These are phyloP conservation scores for Urocitellus parryii DNA, from an alignment of 2,113 vertebrate genomes.

Conservation along the genomic window DNA sequence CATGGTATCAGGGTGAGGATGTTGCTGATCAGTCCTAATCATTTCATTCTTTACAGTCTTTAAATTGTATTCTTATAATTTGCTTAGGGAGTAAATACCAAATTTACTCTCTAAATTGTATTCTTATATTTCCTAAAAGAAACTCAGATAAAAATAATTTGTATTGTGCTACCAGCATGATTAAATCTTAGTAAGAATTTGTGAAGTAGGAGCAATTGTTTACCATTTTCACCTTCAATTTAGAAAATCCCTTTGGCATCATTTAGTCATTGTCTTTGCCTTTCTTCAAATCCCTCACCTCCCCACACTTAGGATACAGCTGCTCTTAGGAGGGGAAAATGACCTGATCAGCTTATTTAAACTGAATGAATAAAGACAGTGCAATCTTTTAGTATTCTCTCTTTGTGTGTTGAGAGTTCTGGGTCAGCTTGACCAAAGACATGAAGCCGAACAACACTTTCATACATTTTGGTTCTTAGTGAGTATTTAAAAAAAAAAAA, in stretches of 20 bases:
- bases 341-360: background rate
- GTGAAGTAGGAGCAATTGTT: background rate
- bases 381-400: background rate
- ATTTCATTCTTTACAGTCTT: background rate
- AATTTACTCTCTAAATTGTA: background rate
- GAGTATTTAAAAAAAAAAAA: too few species aligned
- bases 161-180: background rate
- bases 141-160: background rate
- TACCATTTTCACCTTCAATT: background rate
- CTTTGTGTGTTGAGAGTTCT: background rate
- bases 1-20: background rate
- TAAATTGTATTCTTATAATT: background rate
- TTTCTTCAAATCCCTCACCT: background rate
- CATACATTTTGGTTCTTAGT: background rate
- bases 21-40: background rate
- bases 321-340: background rate
- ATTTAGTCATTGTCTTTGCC: background rate
- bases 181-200: background rate
- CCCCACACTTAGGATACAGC: background rate
- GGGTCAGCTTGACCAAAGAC: constrained; percentile 7
- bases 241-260: background rate
- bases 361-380: background rate
- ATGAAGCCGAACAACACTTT: background rate
- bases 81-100: too few species aligned
- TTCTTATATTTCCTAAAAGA: background rate